Evolutionary conservation across 2,888 invertebrate species (phyloP), one percentile per base, ranked within the genome.

Genomic region (Lasioglossum calceatum): DNA sequence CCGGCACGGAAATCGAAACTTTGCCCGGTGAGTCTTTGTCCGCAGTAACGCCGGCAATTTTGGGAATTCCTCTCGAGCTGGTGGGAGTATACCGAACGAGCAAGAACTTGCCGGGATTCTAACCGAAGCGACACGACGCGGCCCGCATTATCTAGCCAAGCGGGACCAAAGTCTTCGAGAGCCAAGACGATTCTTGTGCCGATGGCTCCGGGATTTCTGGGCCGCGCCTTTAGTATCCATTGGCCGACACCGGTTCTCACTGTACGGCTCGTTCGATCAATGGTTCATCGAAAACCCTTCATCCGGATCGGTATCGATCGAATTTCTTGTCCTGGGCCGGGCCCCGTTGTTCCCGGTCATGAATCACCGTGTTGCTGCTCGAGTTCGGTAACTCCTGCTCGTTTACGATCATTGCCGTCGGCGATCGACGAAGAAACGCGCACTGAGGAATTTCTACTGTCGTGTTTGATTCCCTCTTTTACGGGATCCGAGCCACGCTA

Each of bases 111-210:
- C 70, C 74, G 78, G 83, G 83, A 89, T 89, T 91, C 83, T 84
- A 80, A 86, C 82, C 88, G 88, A 86, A n/a, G 87, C 86, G 87
- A 88, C 89, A 86, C 89, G 89, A 90, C 88, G 90, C 86, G 83
- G 87, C 81, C 87, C 88, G 92, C 90, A 93, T 94, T 94, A 93
- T 93, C 93, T 92, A 92, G 92, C 88, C 87, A 86, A 90, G 88
- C 88, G 89, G 80, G 82, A 90, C 92, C 81, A 88, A 91, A 86
- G 87, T 88, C 87, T 85, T 73, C 74, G 81, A 54, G 77, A 86
- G 77, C 82, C 85, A 84, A 84, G 88, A 88, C 88, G 91, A 91
- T 90, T 91, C 86, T 77, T 64, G 36, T 71, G 79, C 81, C 84
- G 81, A 89, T 82, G 85, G 84, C 86, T 85, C 77, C 77, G 79